Evolutionary conservation across 2,888 invertebrate species (phyloP).

Genomic region (Chrysolina americana): DNA sequence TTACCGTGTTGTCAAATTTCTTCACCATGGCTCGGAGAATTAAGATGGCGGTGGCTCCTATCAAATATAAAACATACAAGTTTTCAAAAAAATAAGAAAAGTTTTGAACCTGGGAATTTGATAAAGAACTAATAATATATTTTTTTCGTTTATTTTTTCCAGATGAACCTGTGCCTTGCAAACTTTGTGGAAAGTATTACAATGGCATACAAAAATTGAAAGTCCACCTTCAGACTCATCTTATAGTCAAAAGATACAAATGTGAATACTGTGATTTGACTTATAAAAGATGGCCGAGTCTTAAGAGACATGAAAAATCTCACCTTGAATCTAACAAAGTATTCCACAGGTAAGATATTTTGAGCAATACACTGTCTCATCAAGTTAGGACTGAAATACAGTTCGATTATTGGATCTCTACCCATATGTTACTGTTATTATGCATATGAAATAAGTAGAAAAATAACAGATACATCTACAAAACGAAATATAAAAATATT

Average conservation of each 20-base stretch:
- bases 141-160: constrained; percentile 26
- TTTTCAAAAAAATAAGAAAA: no score
- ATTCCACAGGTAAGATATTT: constrained; percentile 43
- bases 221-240: constrained; percentile 47
- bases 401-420: no score
- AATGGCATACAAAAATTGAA: constrained; percentile 45
- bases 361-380: not conserved
- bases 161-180: constrained; percentile 47
- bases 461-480: no score
- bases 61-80: no score
- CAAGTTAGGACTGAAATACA: not conserved
- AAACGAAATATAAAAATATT: no score
- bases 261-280: constrained; percentile 49
- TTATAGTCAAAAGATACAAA: constrained; percentile 46
- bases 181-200: constrained; percentile 49
- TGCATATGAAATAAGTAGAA: no score
- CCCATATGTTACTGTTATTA: no score
- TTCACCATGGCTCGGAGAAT: no score
- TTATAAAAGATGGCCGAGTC: constrained; percentile 45
- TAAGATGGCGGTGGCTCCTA: no score
- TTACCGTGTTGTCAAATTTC: no score
- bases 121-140: not conserved
- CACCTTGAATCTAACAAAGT: constrained; percentile 40
- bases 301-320: constrained; percentile 47
- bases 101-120: no score